Evolutionary conservation across 2,888 invertebrate genomes (phyloP).

Genomic region (Athalia cordata): DNA sequence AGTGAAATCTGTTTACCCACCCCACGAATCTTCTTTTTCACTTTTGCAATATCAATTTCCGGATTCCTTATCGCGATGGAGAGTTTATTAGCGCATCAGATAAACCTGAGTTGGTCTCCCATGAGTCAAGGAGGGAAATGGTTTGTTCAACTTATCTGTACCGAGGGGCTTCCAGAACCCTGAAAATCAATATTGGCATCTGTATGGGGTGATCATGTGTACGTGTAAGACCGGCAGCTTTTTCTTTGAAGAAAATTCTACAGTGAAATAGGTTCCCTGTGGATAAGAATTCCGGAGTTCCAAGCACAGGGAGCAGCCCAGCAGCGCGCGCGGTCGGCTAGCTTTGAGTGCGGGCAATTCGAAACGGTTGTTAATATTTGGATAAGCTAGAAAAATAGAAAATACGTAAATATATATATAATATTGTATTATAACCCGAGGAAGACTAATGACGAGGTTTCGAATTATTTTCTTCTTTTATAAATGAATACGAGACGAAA

Average conservation of each 20-base stretch:
- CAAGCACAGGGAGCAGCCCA: too few relatives aligned
- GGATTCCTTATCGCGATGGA: neutral
- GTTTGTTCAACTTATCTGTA: neutral
- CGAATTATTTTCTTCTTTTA: too few relatives aligned
- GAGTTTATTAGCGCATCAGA: neutral
- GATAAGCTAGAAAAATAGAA: too few relatives aligned
- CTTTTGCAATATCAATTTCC: neutral
- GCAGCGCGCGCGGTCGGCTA: too few relatives aligned
- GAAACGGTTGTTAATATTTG: too few relatives aligned
- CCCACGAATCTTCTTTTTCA: neutral
- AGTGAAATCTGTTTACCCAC: too few relatives aligned
- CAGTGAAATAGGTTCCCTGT: too few relatives aligned
- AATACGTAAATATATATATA: too few relatives aligned
- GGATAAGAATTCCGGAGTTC: too few relatives aligned
- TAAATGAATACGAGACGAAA: neutral
- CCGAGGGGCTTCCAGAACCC: neutral
- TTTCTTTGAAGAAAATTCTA: too few relatives aligned
- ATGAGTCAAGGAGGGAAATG: neutral
- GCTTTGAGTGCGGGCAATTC: too few relatives aligned
- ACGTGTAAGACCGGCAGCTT: neutral
- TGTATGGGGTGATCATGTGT: neutral
- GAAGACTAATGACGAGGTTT: neutral
- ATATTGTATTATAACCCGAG: neutral
- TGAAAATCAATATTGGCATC: neutral
- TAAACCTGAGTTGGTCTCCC: neutral